Conservation (phyloP, 2,888 invertebrate genomes). For the Candidula unifasciata region DNA sequence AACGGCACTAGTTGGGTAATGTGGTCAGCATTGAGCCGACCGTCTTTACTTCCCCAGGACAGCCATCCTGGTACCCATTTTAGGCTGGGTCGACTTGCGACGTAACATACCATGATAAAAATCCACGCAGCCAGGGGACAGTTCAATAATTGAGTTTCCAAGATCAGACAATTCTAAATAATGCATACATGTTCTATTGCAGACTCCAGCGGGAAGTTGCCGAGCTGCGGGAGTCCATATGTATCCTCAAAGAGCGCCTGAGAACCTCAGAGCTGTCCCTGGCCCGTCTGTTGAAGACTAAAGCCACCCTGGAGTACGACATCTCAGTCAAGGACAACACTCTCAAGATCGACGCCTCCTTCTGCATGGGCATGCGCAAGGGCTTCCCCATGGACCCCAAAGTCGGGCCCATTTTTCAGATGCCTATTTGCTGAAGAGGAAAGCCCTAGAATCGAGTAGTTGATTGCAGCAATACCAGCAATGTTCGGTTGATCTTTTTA, state of each 20-base stretch:
- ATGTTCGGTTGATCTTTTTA: no score
- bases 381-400: conserved; percentile 86
- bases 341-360: conserved; percentile 93
- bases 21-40: no score
- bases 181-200: conserved; percentile 53
- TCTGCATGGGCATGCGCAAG: conserved; percentile 92
- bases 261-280: conserved; percentile 80
- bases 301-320: conserved; percentile 90
- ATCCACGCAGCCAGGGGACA: no score
- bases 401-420: conserved; percentile 77
- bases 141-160: no score
- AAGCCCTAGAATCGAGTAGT: not conserved
- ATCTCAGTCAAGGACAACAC: conserved; percentile 90
- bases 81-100: no score
- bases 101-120: no score
- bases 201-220: conserved; percentile 91
- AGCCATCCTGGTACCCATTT: no score
- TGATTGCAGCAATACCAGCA: no score
- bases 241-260: conserved; percentile 87
- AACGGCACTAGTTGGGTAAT: no score
- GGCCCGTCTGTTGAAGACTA: conserved; percentile 85
- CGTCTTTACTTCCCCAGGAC: no score
- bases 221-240: conserved; percentile 90
- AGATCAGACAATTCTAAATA: no score
- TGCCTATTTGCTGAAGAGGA: conserved; percentile 69